phyloP scores from a whole-genome alignment of 2,888 invertebrate species.

The Zaprionus bogoriensis region DNA sequence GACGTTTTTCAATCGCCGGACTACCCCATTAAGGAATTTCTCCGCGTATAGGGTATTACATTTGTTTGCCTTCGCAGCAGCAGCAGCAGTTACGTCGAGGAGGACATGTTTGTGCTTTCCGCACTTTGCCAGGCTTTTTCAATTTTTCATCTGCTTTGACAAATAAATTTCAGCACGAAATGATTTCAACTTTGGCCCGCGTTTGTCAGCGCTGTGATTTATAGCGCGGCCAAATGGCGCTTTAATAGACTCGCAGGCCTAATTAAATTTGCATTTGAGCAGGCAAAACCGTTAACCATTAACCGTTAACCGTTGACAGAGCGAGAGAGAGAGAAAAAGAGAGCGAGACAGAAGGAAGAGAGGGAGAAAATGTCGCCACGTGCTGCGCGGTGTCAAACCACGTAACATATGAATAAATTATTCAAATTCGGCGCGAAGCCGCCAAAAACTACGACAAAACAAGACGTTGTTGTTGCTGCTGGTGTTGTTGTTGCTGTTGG shows the following conservation, averaged over 20 bases:
- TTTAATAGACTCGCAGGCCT: slow-evolving; percentile 63
- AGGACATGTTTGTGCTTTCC: neutral
- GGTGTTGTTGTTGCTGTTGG: neutral
- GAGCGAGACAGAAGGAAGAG: slow-evolving; percentile 29
- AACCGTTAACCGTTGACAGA: slow-evolving; percentile 37
- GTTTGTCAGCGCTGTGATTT: slow-evolving; percentile 44
- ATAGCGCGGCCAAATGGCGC: slow-evolving; percentile 52
- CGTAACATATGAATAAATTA: slow-evolving; percentile 78
- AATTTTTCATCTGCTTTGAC: slow-evolving; percentile 20
- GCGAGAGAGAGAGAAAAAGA: no score
- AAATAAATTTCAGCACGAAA: slow-evolving; percentile 50
- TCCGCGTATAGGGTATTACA: neutral
- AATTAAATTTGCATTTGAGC: slow-evolving; percentile 70
- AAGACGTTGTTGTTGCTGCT: neutral
- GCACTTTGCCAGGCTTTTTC: neutral
- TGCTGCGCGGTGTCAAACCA: slow-evolving; percentile 51
- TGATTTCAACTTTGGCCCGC: slow-evolving; percentile 22
- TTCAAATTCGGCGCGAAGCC: slow-evolving; percentile 39
- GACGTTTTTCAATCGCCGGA: neutral
- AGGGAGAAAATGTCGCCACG: slow-evolving; percentile 24
- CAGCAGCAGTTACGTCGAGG: neutral
- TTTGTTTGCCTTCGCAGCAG: neutral
- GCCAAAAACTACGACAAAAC: neutral
- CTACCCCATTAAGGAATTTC: neutral
- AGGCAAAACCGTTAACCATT: slow-evolving; percentile 27